Evolutionary conservation across 1,140 invertebrate species (phyloP).

Genomic region (Tyrophagus putrescentiae): DNA sequence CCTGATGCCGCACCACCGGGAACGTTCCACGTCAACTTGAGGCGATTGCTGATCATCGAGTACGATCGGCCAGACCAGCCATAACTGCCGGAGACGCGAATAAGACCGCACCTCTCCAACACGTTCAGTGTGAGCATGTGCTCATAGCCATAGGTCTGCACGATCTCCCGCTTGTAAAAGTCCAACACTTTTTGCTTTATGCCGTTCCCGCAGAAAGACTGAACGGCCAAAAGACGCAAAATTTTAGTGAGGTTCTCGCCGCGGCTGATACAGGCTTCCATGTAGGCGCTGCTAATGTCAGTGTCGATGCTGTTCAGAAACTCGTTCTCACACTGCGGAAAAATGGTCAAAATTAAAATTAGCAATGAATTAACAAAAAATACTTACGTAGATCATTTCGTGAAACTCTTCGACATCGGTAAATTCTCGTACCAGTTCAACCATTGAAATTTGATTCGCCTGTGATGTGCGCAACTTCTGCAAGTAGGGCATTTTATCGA

Average conservation of each 20-base stretch:
- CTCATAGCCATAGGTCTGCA: constrained; percentile 75
- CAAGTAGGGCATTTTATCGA: constrained; percentile 71
- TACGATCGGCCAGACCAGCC: constrained; percentile 7
- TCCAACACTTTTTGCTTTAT: constrained; percentile 77
- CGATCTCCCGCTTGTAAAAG: constrained; percentile 76
- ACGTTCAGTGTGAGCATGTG: constrained; percentile 66
- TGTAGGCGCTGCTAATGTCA: constrained; percentile 68
- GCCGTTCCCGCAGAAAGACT: constrained; percentile 67
- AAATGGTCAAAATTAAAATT: constrained; percentile 1
- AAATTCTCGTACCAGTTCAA: constrained; percentile 55
- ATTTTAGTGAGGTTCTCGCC: constrained; percentile 62
- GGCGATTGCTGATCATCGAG: constrained; percentile 18
- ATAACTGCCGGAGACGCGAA: constrained; percentile 37
- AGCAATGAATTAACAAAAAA: background rate
- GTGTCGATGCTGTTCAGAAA: constrained; percentile 77
- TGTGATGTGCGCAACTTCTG: constrained; percentile 69
- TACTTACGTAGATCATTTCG: constrained; percentile 18
- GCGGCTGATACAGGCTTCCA: constrained; percentile 77
- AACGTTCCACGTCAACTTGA: constrained; percentile 22
- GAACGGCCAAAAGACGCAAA: constrained; percentile 70
- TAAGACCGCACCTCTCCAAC: constrained; percentile 68
- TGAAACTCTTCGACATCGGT: constrained; percentile 42
- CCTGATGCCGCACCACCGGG: background rate
- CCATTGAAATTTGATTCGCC: constrained; percentile 56
- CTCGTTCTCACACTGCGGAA: constrained; percentile 38